Percentiles rank a stretch among this genome's conserved stretches.
Evolutionary conservation across 2,113 vertebrate genomes (phyloP).

Genomic region (Leptodactylus fuscus): DNA sequence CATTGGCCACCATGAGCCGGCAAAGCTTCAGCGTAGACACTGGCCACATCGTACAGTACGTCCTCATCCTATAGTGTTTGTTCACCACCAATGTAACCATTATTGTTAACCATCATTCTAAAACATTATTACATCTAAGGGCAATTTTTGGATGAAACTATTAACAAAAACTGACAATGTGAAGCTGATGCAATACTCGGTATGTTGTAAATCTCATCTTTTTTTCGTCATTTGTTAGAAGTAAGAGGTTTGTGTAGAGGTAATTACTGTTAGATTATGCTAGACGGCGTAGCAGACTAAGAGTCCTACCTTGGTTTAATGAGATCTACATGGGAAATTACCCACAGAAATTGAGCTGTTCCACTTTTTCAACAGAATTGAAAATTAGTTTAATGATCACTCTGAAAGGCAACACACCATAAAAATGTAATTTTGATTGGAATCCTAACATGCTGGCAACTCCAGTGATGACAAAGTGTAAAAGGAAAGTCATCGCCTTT

Average conservation of each 20-base stretch:
- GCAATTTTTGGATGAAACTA: too few relatives aligned
- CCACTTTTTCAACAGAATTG: slow-evolving; percentile 3
- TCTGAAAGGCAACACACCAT: neutral
- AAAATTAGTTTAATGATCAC: slow-evolving; percentile 7
- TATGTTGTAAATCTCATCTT: neutral
- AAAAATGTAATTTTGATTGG: slow-evolving; percentile 14
- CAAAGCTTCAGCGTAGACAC: too few relatives aligned
- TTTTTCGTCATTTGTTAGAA: neutral
- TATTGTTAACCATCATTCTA: too few relatives aligned
- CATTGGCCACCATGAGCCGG: too few relatives aligned
- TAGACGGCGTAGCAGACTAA: neutral
- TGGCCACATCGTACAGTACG: too few relatives aligned
- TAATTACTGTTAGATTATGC: slow-evolving; percentile 19
- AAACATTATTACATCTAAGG: too few relatives aligned
- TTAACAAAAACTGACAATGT: neutral
- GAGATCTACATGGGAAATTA: slow-evolving; percentile 31
- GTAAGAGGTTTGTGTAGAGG: neutral
- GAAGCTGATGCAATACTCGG: neutral
- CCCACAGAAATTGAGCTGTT: neutral
- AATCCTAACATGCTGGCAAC: neutral
- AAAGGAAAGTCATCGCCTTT: neutral
- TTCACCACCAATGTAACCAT: too few relatives aligned
- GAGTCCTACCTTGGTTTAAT: neutral
- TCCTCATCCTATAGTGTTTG: too few relatives aligned
- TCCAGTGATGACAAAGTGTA: neutral